Base-by-base conservation (phyloP, 2,888 invertebrate genomes). In the Eupithecia dodoneata region DNA sequence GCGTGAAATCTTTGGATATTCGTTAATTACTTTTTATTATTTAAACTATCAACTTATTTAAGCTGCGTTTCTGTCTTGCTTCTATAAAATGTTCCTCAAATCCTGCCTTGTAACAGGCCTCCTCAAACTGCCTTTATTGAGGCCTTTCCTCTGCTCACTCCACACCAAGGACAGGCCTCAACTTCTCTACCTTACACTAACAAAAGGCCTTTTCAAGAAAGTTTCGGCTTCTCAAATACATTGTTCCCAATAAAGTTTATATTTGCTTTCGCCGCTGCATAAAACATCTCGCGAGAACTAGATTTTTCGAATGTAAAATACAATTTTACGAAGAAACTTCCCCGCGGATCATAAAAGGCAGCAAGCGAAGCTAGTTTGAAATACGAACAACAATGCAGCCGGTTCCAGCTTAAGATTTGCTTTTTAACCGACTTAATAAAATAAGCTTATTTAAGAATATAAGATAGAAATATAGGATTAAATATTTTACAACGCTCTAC, bases 271-370 rank as follows among this genome's bases (percentile, higher is more conserved):
- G 30, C 12, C 12, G 30, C 4, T 42, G 66, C 66, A 66, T 41
- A 66, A 42, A 42, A 41, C 13, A 66, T 66, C 12, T 42, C 66
- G 55, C n/a, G 55, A 18, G 9, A 66, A 55, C 52, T 42, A n/a
- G 45, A 69, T 47, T 69, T 69, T 49, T 30, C 71, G 41, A 52
- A 69, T 69, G 69, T 45, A 69, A 42, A 69, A 69, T 69, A 45
- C n/a, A 45, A 45, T 69, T 69, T 69, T 45, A 69, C 10, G 3
- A 4, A 15, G 42, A 15, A 69, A 69, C 69, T 44, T 45, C 18
- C 5, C 9, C 42, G 18, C 45, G 42, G 66, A 13, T 66, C 42
- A 42, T 41, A 13, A 12, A 12, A 41, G 42, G 65, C 13, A 41
- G 30, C 2, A 66, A 66, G 15, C 42, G 5, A 66, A 66, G 66